Percentiles rank a stretch among this genome's conserved stretches.
Conservation (phyloP, 1,140 invertebrate species). For the Rhagoletis zephyria region DNA sequence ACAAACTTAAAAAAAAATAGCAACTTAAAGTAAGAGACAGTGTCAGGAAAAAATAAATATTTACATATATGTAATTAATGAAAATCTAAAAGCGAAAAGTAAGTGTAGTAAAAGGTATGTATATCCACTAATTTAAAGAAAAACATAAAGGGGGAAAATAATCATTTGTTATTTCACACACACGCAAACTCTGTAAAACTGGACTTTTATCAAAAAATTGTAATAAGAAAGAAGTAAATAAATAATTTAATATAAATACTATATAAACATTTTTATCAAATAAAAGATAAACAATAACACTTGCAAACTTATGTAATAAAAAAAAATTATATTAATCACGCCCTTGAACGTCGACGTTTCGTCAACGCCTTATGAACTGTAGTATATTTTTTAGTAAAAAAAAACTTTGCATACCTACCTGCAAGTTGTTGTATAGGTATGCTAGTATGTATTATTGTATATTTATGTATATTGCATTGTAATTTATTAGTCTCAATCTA, state of each 20-base stretch:
- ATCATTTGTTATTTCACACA: too few species aligned
- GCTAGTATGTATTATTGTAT: slow-evolving; percentile 7
- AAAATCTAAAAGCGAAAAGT: too few species aligned
- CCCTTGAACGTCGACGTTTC: background rate
- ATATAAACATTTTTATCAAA: background rate
- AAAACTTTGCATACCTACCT: background rate
- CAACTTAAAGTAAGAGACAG: too few species aligned
- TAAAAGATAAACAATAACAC: background rate
- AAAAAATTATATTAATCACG: background rate
- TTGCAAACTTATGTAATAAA: slow-evolving; percentile 10
- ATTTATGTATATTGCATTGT: slow-evolving; percentile 39
- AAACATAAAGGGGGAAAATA: too few species aligned
- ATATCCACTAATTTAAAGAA: too few species aligned
- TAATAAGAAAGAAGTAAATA: background rate
- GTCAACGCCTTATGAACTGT: background rate
- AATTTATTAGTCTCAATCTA: too few species aligned
- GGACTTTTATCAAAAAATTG: too few species aligned
- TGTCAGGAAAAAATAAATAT: too few species aligned
- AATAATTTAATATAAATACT: background rate
- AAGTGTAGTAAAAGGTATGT: too few species aligned
- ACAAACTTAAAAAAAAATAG: too few species aligned
- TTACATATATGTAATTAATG: too few species aligned
- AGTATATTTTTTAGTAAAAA: slow-evolving; percentile 18
- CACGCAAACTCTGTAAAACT: background rate
- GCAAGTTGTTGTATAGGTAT: background rate